Percentiles rank a stretch among this genome's conserved stretches.
Conservation (phyloP, 2,113 vertebrate species). For the Illadopsis cleaveri region DNA sequence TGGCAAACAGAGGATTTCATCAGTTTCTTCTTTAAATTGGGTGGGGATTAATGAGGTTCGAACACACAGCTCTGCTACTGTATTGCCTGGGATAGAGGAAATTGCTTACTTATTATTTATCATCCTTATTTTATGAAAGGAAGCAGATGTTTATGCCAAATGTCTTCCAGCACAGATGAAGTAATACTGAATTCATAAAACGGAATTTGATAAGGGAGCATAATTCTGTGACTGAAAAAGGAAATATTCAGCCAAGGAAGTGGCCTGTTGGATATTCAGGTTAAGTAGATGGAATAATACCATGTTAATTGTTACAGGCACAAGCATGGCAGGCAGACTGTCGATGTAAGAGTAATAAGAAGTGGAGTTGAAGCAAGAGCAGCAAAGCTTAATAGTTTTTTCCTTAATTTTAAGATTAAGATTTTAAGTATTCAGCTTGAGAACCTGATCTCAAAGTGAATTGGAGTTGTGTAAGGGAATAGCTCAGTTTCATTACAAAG, state of each 20-base stretch:
- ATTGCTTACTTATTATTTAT: background rate
- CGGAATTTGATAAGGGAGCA: background rate
- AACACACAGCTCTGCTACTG: background rate
- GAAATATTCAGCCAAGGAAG: background rate
- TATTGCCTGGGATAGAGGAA: background rate
- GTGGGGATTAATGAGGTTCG: background rate
- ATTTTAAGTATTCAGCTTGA: background rate
- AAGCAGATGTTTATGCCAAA: background rate
- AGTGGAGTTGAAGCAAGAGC: background rate
- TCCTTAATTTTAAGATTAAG: background rate
- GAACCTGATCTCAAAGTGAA: background rate
- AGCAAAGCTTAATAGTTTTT: background rate
- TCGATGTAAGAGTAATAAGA: background rate
- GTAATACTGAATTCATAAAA: background rate
- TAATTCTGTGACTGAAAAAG: background rate
- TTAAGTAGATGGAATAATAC: background rate
- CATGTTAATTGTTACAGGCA: background rate
- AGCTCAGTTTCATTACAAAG: background rate
- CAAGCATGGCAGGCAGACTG: background rate
- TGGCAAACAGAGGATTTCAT: background rate
- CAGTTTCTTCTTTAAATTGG: background rate
- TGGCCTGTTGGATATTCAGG: background rate
- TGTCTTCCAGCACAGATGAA: background rate
- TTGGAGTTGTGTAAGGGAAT: background rate
- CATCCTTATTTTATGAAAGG: background rate